Evolutionary conservation across 2,888 invertebrate genomes (phyloP), one percentile per base, ranked within the genome.

Genomic region (Parelbella ahira): DNA sequence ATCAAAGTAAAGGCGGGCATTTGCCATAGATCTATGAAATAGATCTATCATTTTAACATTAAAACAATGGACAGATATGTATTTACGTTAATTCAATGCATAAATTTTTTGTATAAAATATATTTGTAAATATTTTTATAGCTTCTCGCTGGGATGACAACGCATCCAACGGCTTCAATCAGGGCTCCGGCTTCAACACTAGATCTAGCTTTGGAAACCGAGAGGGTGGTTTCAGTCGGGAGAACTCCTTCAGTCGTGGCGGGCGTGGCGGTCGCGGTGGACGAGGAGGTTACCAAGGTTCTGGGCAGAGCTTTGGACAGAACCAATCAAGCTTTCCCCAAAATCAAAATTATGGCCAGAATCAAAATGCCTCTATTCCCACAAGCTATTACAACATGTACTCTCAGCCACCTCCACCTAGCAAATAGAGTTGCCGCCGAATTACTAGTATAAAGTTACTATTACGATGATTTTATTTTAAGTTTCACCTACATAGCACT

Each of bases 351-450:
- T 48, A 45, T 10, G 46, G 42, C 0, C 45, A 45, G 25, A 44
- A 28, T 18, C 39, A 39, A 4, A 49, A 45, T 10, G 67, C 79
- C 0, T 80, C 81, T 13, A 71, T 78, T 0, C 83, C 81, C 1
- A 74, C 70, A 1, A 74, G 68, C 52, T 83, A 81, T 51, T 86
- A 86, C 54, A 83, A 84, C 45, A 83, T 86, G 83, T 87, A 86
- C 41, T 55, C 81, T 0, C 80, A 80, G 33, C 86, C 82, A 0
- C 83, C 80, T 0, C 80, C 78, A 0, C 73, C 79, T 0, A 75
- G 75, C 1, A 61, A 34, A 21, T 34, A 42, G 24, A n/a, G 11
- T 27, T 11, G 7, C 2, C 10, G 7, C 7, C 23, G 15, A 13
- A 1, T 8, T 21, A 7, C 6, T 38, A 38, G 21, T 9, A 4